phyloP scores from a whole-genome alignment of 2,113 vertebrate species.

The Herpetotheres cachinnans region DNA sequence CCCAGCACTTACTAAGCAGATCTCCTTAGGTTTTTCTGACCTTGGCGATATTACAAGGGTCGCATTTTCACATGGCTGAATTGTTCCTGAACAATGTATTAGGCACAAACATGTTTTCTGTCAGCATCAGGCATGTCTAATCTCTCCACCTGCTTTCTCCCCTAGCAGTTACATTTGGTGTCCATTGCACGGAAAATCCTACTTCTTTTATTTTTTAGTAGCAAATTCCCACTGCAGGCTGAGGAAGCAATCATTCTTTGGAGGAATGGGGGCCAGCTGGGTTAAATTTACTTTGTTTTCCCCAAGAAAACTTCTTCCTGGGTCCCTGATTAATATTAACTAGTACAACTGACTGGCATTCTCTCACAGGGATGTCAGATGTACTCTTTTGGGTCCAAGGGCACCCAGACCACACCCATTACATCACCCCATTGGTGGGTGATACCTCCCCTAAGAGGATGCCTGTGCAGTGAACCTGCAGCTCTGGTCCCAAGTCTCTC shows the following conservation, averaged over 20 bases:
- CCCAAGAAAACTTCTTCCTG: neutral
- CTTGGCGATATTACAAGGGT: neutral
- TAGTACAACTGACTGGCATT: neutral
- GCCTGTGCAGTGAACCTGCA: neutral
- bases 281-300: neutral
- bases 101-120: neutral
- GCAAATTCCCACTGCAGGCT: neutral
- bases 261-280: neutral
- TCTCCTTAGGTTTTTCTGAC: constrained; percentile 7
- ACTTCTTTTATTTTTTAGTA: neutral
- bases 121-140: constrained; percentile 16
- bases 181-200: neutral
- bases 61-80: neutral
- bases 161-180: neutral
- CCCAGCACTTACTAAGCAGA: neutral
- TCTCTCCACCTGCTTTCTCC: neutral
- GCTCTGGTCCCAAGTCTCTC: neutral
- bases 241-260: neutral
- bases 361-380: neutral
- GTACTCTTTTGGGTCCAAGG: neutral
- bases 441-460: neutral
- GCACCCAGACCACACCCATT: neutral
- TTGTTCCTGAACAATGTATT: neutral
- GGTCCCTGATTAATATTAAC: neutral
- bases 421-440: fast-evolving